A percentile compares a stretch with the other conserved stretches of the same genome.
phyloP scores from a whole-genome alignment of 1,140 invertebrate species.

The Spodoptera frugiperda region DNA sequence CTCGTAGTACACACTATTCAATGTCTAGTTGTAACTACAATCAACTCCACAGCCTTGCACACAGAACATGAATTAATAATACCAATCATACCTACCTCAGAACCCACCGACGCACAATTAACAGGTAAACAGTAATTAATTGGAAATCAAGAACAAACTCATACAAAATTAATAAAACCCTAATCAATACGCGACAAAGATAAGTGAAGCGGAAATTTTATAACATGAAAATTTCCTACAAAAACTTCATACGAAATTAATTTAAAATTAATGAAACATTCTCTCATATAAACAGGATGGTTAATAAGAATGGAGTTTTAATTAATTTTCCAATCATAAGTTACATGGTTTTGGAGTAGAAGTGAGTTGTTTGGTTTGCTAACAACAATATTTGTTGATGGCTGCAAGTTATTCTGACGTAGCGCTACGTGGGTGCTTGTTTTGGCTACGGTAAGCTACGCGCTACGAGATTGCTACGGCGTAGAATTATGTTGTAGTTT shows the following conservation, averaged over 20 bases:
- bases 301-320: conserved; percentile 58
- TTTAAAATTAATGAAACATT: conserved; percentile 39
- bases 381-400: conserved; percentile 61
- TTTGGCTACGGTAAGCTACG: conserved; percentile 32
- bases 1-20: background rate
- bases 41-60: background rate
- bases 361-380: conserved; percentile 56
- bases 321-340: conserved; percentile 67
- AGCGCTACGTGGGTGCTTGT: conserved; percentile 31
- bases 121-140: background rate
- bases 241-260: conserved; percentile 16
- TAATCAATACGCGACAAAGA: conserved; percentile 8
- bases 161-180: conserved; percentile 10
- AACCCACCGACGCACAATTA: background rate
- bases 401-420: conserved; percentile 55
- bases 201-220: conserved; percentile 8
- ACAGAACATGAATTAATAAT: conserved; percentile 14
- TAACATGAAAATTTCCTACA: conserved; percentile 14
- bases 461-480: conserved; percentile 27
- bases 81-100: background rate
- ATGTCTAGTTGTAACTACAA: background rate
- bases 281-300: conserved; percentile 5
- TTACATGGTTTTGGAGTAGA: conserved; percentile 43
- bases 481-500: conserved; percentile 6
- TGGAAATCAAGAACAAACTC: background rate